Evolutionary conservation across 2,113 vertebrate genomes (phyloP), one percentile per base, ranked within the genome.

Genomic region (Axis porcinus): DNA sequence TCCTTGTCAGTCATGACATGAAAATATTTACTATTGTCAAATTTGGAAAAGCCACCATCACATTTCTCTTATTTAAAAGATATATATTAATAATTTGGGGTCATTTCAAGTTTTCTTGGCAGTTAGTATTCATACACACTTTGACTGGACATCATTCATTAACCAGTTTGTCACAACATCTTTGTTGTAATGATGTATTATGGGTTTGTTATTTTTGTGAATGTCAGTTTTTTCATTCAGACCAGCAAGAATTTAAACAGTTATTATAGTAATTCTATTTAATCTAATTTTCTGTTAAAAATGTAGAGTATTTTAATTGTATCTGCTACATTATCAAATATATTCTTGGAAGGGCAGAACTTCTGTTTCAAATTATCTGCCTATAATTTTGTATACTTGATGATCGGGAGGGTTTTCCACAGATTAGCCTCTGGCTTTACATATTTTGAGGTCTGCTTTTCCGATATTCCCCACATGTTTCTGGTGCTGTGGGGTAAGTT

Each of bases 311-410:
- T 52, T 91, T 91, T 62, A 91, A 89, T 54, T 83, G 89, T 47
- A 50, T 54, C 23, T 43, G 70, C 36, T 28, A 16, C 27, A 78
- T 89, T 67, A 89, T 78, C 70, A 60, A 89, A 30, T 23, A 12
- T 55, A 67, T 91, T 95, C 89, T 86, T 60, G 40, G 57, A 85
- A 78, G 84, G 70, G 23, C 1, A 5, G 36, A 86, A 89, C 21
- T 95, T 91, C 55, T 97, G 92, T 89, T 97, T 96, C 70, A 60
- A 36, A 93, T 97, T 88, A 96, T 62, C 94, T 88, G 86, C 78
- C 89, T 43, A 47, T 57, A 76, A 14, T 64, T 93, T 85, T 67
- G 78, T 57, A 45, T 85, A n/a, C 70, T 95, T 57, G 95, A 57
- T 67, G 78, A 94, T 16, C 54, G 60, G 40, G n/a, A 90, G 55